Evolutionary conservation across 2,797 vertebrate species (phyloP), one percentile per base, ranked within the genome.

Genomic region (Darevskia nairensis): DNA sequence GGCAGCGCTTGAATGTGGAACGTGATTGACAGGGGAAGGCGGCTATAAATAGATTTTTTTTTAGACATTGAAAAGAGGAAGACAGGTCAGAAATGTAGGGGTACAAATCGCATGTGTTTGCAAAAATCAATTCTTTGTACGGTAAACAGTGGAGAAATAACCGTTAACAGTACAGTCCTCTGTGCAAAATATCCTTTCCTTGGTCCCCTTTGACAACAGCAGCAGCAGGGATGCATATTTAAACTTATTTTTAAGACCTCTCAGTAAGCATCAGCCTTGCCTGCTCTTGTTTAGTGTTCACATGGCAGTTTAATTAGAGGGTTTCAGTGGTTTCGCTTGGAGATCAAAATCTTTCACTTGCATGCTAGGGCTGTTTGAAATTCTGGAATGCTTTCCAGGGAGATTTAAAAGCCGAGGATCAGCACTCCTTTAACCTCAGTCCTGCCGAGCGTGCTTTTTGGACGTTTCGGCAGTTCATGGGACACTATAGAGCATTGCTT

Each of bases 281-380:
- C 44, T 87, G 72, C 87, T 84, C 82, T 82, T 76, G 87, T 93
- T 94, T 90, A 90, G 29, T 92, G 55, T 91, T 71, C 82, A 80
- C 23, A 5, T 50, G 89, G 72, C 74, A 89, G 17, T 91, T 94
- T 88, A 27, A 88, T 93, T 82, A 90, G 46, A 94, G 92, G 79
- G 71, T 95, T 94, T 92, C 61, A 32, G 80, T 88, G 81, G 50
- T 75, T 95, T 94, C 32, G 76, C 0, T 1, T 80, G 39, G 82
- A 89, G 77, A 84, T 89, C 80, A 88, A 6, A 90, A 89, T 94
- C 71, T 92, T 93, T 77, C 85, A 84, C 0, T 92, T 92, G 32
- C 59, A 74, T 92, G 82, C 71, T 25, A 88, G 82, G 71, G 69
- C 90, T 92, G 13, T 69, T 93, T 92, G 91, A 92, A 74, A 88